These are phyloP conservation scores for Anguilla anguilla DNA, from an alignment of 2,797 vertebrate species.

Conservation along the genomic window DNA sequence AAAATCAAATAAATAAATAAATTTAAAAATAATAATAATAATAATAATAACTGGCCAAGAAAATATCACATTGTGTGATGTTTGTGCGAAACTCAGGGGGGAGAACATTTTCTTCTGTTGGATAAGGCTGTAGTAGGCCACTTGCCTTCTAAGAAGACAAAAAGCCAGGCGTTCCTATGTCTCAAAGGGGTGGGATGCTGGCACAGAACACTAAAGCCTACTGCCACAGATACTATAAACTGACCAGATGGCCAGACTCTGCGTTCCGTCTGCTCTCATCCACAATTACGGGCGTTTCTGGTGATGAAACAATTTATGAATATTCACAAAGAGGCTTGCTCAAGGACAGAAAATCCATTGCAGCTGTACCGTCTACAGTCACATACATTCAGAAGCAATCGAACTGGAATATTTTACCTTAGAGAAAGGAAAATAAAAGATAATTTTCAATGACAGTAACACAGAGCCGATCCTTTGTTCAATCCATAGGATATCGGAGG, in stretches of 20 bases:
- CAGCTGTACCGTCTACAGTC: not conserved
- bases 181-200: not conserved
- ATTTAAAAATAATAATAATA: too few relatives aligned
- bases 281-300: not conserved
- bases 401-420: not conserved
- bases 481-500: not conserved
- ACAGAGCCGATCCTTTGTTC: not conserved
- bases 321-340: not conserved
- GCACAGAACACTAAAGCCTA: not conserved
- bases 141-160: not conserved
- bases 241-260: constrained; percentile 2
- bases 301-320: not conserved
- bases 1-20: too few relatives aligned
- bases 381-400: not conserved
- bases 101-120: not conserved
- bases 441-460: not conserved
- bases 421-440: not conserved
- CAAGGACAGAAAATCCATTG: not conserved
- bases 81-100: not conserved
- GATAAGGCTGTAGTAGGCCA: not conserved
- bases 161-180: not conserved
- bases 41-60: not conserved
- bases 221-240: not conserved
- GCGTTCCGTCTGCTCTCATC: not conserved
- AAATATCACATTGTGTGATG: not conserved